These are phyloP conservation scores for Rhizomys pruinosus DNA, from an alignment of 2,113 vertebrate species.

Conservation along the genomic window DNA sequence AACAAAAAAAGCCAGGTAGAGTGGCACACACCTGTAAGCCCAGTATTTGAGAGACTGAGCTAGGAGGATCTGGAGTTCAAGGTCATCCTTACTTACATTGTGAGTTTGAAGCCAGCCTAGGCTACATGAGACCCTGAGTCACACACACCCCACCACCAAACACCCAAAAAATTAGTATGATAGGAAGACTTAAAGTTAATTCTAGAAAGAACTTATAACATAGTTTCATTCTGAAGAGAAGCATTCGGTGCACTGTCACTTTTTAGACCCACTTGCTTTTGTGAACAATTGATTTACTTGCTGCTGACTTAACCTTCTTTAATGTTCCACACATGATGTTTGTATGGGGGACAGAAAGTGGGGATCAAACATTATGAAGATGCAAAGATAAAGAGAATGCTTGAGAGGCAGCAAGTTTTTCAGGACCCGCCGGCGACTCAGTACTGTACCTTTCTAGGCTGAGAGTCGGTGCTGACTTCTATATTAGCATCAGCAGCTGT, in stretches of 20 bases:
- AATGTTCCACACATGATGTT: neutral
- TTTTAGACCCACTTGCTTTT: constrained; percentile 31
- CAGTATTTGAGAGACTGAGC: neutral
- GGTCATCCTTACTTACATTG: neutral
- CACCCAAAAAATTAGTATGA: neutral
- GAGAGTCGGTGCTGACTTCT: neutral
- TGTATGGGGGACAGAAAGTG: neutral
- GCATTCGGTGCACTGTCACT: neutral
- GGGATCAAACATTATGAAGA: neutral
- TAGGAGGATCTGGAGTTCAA: neutral
- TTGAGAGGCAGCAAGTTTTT: neutral
- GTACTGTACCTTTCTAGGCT: neutral
- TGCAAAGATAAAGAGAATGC: neutral
- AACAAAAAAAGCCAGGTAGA: neutral
- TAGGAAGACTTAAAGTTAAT: constrained; percentile 44
- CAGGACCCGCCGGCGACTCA: neutral
- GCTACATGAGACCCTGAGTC: neutral
- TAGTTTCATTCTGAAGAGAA: constrained; percentile 50
- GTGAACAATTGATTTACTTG: constrained; percentile 32
- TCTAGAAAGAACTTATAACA: constrained; percentile 25
- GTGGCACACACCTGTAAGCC: neutral
- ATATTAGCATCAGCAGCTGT: neutral
- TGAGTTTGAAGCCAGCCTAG: neutral
- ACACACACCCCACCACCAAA: neutral
- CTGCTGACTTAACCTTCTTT: constrained; percentile 22